These are phyloP conservation scores for Leptobrachium ailaonicum DNA, from an alignment of 2,113 vertebrate species.

Conservation along the genomic window DNA sequence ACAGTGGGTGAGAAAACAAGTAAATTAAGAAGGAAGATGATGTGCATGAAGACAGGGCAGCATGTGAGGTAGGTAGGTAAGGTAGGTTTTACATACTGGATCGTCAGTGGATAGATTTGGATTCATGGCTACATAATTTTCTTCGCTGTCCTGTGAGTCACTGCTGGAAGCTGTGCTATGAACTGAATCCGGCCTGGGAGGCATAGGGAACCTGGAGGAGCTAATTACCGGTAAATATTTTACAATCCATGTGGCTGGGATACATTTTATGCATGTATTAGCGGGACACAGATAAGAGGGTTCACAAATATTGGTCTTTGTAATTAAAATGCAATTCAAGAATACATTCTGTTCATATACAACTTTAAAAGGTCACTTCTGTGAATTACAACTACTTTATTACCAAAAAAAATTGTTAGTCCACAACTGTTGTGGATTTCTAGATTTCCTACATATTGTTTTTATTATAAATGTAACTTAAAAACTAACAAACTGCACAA, in stretches of 20 bases:
- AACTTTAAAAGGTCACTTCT: too few relatives aligned
- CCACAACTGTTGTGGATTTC: too few relatives aligned
- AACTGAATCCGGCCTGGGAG: constrained; percentile 89
- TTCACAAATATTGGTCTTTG: neutral
- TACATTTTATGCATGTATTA: neutral
- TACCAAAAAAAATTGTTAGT: too few relatives aligned
- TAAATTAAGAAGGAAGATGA: neutral
- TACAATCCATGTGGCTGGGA: constrained; percentile 57
- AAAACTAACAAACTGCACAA: too few relatives aligned
- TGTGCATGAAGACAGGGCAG: constrained; percentile 54
- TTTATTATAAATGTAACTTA: too few relatives aligned
- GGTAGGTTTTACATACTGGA: constrained; percentile 82
- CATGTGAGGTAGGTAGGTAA: constrained; percentile 51
- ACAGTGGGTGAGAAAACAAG: constrained; percentile 48
- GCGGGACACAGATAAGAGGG: neutral
- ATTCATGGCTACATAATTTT: constrained; percentile 96
- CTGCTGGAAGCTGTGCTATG: constrained; percentile 97
- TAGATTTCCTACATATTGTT: too few relatives aligned
- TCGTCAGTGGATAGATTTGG: constrained; percentile 90
- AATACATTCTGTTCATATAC: too few relatives aligned
- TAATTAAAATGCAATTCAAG: too few relatives aligned
- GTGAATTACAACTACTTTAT: too few relatives aligned
- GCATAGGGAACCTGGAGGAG: constrained; percentile 90
- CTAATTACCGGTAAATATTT: constrained; percentile 79
- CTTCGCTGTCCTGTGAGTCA: constrained; percentile 94